Evolutionary conservation across 2,113 vertebrate genomes (phyloP), one percentile per base, ranked within the genome.

Genomic region (Sisor rabdophorus): DNA sequence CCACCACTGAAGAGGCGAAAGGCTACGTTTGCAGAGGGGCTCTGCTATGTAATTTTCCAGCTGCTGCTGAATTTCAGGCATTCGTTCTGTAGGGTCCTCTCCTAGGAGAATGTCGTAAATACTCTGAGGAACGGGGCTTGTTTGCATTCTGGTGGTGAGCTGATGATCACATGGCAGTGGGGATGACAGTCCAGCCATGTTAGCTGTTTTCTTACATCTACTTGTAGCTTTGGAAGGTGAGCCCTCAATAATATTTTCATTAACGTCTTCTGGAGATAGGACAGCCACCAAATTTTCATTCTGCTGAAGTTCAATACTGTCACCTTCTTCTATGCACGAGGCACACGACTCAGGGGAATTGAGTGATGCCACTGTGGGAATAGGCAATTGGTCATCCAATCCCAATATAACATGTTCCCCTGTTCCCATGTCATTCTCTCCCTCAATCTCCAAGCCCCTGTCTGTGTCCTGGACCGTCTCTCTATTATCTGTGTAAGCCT

Each of bases 31-130:
- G 76, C 89, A 91, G 11, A 91, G 82, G 0, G 90, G 90, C 52
- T 91, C 90, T 2, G 89, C 87, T 0, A 91, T 86, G 74, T 91
- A 91, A 63, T 89, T 88, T 32, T 91, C 90, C 79, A 91, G 80
- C 32, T 91, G 89, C 67, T 86, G 89, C 48, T 89, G 90, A 40
- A 90, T 87, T 79, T 91, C 89, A 0, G 90, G 89, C 88, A 88
- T 86, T 20, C 79, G 84, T 72, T 89, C 89, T 0, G 87, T 87
- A 0, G 90, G 90, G 48, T 91, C 90, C 78, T 87, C 88, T 1
- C 90, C 90, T 24, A 91, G 8, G 15, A 91, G 84, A 75, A 91
- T 79, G 68, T 91, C 90, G 8, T 91, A 91, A 75, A 87, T 73
- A 48, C 85, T 89, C 63, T 87, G 87, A 1, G 84, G 75, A 4